phyloP scores from a whole-genome alignment of 2,797 vertebrate genomes.

The Amblyraja radiata region DNA sequence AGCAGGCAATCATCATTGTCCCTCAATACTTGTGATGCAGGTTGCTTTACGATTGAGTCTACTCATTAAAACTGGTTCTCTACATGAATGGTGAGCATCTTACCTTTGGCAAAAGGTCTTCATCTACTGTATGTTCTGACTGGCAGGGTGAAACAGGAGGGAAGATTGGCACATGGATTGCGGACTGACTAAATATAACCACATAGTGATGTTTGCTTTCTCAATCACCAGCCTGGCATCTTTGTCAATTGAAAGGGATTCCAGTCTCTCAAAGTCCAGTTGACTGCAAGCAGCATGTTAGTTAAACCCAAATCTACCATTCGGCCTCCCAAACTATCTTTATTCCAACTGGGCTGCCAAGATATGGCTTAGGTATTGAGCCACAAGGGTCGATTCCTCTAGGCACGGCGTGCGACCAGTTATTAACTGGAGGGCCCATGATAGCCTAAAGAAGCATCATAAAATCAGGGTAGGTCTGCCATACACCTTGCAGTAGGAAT shows the following conservation, averaged over 20 bases:
- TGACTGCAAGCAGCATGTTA: not conserved
- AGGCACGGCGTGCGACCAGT: not conserved
- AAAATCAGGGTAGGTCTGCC: not conserved
- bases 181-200: not conserved
- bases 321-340: too few relatives aligned
- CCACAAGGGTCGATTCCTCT: not conserved
- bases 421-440: not conserved
- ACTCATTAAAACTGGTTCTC: too few relatives aligned
- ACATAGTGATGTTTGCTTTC: not conserved
- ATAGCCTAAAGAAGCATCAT: not conserved
- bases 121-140: not conserved
- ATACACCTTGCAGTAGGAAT: not conserved
- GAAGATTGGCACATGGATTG: not conserved
- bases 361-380: not conserved
- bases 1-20: not conserved
- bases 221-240: not conserved
- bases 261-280: not conserved
- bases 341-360: not conserved
- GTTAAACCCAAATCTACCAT: not conserved
- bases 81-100: too few relatives aligned
- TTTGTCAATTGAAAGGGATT: not conserved
- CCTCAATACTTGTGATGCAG: not conserved
- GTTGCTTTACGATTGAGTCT: not conserved
- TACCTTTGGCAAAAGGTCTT: not conserved
- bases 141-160: not conserved